These are phyloP conservation scores for Struthidea cinerea DNA, from an alignment of 2,113 vertebrate species.

Conservation along the genomic window DNA sequence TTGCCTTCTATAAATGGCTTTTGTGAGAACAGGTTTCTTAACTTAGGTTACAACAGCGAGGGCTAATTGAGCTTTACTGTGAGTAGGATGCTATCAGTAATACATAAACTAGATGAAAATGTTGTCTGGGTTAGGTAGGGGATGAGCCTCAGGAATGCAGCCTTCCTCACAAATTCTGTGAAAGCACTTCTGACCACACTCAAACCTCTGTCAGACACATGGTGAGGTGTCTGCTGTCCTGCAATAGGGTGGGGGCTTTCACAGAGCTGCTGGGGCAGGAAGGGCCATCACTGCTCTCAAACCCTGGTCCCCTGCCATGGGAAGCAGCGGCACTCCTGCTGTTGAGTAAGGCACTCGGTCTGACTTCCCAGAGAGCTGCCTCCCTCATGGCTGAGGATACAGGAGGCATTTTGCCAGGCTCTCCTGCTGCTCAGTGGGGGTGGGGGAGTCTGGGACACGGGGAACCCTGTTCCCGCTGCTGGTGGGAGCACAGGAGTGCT, in stretches of 20 bases:
- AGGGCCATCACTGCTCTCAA: background rate
- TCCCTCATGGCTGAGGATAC: background rate
- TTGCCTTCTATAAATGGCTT: background rate
- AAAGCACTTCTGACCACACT: background rate
- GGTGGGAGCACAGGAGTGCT: background rate
- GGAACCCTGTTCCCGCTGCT: background rate
- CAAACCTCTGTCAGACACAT: background rate
- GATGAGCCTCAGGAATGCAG: background rate
- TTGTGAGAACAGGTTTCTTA: conserved; percentile 2
- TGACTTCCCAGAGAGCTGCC: background rate
- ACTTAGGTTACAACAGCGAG: background rate
- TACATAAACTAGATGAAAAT: background rate
- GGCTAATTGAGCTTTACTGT: background rate
- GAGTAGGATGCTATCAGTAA: background rate
- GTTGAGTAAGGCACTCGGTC: background rate
- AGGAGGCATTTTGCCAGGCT: background rate
- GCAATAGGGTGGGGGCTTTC: background rate
- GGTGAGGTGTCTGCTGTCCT: background rate
- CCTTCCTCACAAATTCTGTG: background rate
- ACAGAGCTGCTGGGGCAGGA: background rate
- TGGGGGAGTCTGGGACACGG: fast-evolving
- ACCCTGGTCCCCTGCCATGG: fast-evolving
- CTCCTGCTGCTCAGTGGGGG: background rate
- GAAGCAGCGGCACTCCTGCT: background rate
- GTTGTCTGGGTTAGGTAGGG: background rate